Percentiles rank a stretch among this genome's conserved stretches.
phyloP scores from a whole-genome alignment of 2,888 invertebrate species.

The Arenicola marina region DNA sequence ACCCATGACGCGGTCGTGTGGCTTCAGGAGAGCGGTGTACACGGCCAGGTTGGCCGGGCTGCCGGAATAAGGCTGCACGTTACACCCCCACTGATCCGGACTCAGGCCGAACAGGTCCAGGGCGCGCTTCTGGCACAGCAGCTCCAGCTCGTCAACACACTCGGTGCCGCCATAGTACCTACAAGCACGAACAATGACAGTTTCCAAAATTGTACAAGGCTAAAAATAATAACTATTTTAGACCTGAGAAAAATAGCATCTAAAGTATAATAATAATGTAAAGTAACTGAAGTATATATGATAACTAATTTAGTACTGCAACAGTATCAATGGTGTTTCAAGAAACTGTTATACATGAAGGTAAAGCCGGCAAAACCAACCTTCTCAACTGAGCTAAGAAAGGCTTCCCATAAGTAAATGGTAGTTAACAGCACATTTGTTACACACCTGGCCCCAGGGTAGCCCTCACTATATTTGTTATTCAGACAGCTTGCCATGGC shows the following conservation, averaged over 20 bases:
- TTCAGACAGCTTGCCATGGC: constrained; percentile 65
- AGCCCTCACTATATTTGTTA: constrained; percentile 69
- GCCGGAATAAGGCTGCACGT: constrained; percentile 96
- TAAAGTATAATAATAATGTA: neutral
- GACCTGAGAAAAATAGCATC: too few species aligned
- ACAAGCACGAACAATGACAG: constrained; percentile 15
- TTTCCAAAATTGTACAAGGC: neutral
- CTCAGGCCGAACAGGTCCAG: constrained; percentile 81
- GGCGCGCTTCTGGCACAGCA: constrained; percentile 83
- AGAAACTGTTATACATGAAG: too few species aligned
- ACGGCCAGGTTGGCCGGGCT: constrained; percentile 97
- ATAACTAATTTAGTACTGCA: neutral
- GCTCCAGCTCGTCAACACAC: constrained; percentile 90
- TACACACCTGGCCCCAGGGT: constrained; percentile 64
- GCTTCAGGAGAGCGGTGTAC: constrained; percentile 81
- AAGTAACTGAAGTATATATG: neutral
- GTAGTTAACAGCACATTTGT: neutral
- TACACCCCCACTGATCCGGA: constrained; percentile 91
- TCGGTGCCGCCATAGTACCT: constrained; percentile 99
- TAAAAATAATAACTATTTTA: neutral
- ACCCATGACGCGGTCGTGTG: constrained; percentile 95
- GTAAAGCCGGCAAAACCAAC: too few species aligned
- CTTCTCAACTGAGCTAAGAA: too few species aligned
- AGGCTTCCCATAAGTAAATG: neutral
- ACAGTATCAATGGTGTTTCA: too few species aligned